Evolutionary conservation across 2,888 invertebrate genomes (phyloP).

Genomic region (Mamestra brassicae): DNA sequence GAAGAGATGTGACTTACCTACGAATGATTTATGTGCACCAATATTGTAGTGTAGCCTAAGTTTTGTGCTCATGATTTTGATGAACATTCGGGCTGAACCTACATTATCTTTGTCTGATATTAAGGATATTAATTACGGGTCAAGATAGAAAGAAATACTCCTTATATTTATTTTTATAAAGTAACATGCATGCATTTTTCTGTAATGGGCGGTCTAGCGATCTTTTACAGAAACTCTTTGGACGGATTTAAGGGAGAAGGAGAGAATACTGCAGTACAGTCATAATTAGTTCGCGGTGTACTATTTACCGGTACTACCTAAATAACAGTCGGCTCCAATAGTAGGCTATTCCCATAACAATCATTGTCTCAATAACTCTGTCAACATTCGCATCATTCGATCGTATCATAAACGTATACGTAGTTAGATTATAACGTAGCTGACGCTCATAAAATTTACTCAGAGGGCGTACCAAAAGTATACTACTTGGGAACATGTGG

Average conservation of each 20-base stretch:
- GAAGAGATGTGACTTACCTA: conserved; percentile 60
- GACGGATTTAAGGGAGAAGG: conserved; percentile 16
- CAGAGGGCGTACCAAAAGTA: conserved; percentile 99
- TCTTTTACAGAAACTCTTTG: conserved; percentile 13
- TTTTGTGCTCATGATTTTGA: conserved; percentile 49
- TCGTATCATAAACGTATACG: conserved; percentile 6
- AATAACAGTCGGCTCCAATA: conserved; percentile 34
- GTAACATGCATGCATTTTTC: neutral
- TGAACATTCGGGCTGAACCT: neutral
- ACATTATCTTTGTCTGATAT: neutral
- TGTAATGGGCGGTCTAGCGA: conserved; percentile 2
- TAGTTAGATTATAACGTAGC: conserved; percentile 52
- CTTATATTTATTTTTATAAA: too few species aligned
- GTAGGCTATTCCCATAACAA: conserved; percentile 45
- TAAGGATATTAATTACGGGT: conserved; percentile 4
- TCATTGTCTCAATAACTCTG: conserved; percentile 20
- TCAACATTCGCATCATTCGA: conserved; percentile 21
- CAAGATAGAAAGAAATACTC: neutral
- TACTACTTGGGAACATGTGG: conserved; percentile 99
- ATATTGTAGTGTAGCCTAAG: conserved; percentile 48
- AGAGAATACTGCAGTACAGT: neutral
- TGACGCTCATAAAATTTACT: conserved; percentile 77
- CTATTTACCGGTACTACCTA: neutral
- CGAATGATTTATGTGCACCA: conserved; percentile 62
- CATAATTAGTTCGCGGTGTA: conserved; percentile 2